Percentiles rank a stretch among this genome's conserved stretches.
These are phyloP conservation scores for Lontra canadensis DNA, from an alignment of 2,113 vertebrate species.

Conservation along the genomic window DNA sequence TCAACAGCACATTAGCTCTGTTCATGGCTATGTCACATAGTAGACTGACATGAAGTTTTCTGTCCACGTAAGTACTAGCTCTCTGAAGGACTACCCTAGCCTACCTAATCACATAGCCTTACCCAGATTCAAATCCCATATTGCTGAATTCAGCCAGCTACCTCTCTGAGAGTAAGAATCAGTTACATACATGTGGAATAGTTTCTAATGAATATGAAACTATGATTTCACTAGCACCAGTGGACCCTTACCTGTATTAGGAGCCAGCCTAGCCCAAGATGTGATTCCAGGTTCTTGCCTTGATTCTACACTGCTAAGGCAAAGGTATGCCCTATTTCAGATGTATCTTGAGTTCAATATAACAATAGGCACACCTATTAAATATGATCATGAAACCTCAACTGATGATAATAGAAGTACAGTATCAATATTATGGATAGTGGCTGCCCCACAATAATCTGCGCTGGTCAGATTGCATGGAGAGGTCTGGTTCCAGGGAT, in stretches of 20 bases:
- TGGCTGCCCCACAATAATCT: background rate
- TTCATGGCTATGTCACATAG: background rate
- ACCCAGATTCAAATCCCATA: constrained; percentile 37
- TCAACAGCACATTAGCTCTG: background rate
- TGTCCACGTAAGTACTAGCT: background rate
- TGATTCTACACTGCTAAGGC: constrained; percentile 17
- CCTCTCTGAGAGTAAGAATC: background rate
- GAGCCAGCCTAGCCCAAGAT: background rate
- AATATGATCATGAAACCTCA: background rate
- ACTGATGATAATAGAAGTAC: background rate
- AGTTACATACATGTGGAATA: background rate
- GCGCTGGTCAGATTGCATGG: background rate
- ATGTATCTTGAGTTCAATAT: background rate
- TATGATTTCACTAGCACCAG: background rate
- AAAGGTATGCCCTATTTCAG: constrained; percentile 37
- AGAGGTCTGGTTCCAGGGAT: background rate
- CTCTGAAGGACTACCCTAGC: background rate
- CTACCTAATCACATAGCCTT: constrained; percentile 14
- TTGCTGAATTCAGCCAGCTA: constrained; percentile 17
- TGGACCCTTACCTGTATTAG: background rate
- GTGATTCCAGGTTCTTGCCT: constrained; percentile 4
- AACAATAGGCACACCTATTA: background rate
- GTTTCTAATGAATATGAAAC: constrained; percentile 10
- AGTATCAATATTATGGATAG: background rate
- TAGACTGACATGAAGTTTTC: background rate